Conservation (phyloP, 2,113 vertebrate species). For the Chaetura pelagica region DNA sequence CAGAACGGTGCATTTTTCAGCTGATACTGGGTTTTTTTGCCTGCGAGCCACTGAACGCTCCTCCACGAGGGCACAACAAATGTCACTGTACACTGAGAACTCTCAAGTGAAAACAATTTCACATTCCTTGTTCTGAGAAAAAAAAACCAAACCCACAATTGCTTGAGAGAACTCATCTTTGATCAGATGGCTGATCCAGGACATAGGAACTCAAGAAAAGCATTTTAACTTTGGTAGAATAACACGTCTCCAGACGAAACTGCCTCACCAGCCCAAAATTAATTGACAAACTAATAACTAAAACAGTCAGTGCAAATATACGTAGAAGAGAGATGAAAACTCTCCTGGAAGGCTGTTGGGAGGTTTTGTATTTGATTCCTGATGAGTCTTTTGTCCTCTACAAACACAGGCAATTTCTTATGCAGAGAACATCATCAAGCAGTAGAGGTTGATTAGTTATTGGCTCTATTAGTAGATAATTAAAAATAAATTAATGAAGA, state of each 20-base stretch:
- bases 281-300: constrained; percentile 65
- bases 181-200: constrained; percentile 31
- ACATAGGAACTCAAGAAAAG: constrained; percentile 42
- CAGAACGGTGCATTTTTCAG: neutral
- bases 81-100: neutral
- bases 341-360: neutral
- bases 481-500: constrained; percentile 66
- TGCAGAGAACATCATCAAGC: neutral
- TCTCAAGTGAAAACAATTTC: neutral
- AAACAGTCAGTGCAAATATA: constrained; percentile 38
- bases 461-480: constrained; percentile 26
- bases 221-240: constrained; percentile 51
- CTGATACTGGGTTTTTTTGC: neutral
- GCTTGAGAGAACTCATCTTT: constrained; percentile 39
- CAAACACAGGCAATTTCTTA: constrained; percentile 59
- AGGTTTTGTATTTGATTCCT: constrained; percentile 19
- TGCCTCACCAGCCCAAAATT: constrained; percentile 41
- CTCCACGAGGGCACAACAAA: neutral
- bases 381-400: constrained; percentile 63
- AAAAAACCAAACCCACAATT: neutral
- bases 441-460: constrained; percentile 54
- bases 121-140: constrained; percentile 15
- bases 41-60: neutral
- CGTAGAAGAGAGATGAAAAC: constrained; percentile 5
- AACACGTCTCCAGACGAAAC: neutral